Conservation (phyloP, 2,113 vertebrate genomes). For the Delphinus delphis region DNA sequence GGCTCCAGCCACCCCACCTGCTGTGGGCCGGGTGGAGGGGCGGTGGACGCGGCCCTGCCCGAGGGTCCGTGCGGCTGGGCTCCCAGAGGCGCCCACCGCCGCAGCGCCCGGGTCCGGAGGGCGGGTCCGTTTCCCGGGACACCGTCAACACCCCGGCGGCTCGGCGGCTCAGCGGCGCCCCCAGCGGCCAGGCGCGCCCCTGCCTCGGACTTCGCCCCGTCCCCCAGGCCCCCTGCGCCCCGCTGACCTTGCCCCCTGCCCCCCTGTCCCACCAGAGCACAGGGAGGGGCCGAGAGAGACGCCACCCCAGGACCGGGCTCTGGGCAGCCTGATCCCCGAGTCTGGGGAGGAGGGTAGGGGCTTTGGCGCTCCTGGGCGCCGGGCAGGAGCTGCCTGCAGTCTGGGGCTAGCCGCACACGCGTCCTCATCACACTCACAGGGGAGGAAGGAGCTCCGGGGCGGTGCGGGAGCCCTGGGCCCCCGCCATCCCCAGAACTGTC, state of each 20-base stretch:
- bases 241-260: fast-evolving
- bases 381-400: no score
- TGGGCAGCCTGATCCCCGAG: background rate
- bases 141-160: slow-evolving; percentile 74
- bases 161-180: background rate
- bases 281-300: fast-evolving
- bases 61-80: background rate
- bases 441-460: background rate
- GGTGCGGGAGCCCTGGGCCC: background rate
- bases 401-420: fast-evolving
- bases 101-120: background rate
- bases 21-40: background rate
- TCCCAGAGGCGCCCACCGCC: no score
- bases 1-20: background rate
- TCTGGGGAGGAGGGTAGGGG: no score
- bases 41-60: no score
- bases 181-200: background rate
- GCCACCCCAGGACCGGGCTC: background rate
- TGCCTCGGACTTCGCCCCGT: background rate
- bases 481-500: background rate
- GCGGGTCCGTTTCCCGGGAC: slow-evolving; percentile 74
- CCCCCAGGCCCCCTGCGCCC: fast-evolving
- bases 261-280: fast-evolving
- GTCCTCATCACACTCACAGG: fast-evolving
- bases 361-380: background rate